Percentiles rank a stretch among this genome's conserved stretches.
Conservation (phyloP, 2,113 vertebrate species). For the Gambusia affinis region DNA sequence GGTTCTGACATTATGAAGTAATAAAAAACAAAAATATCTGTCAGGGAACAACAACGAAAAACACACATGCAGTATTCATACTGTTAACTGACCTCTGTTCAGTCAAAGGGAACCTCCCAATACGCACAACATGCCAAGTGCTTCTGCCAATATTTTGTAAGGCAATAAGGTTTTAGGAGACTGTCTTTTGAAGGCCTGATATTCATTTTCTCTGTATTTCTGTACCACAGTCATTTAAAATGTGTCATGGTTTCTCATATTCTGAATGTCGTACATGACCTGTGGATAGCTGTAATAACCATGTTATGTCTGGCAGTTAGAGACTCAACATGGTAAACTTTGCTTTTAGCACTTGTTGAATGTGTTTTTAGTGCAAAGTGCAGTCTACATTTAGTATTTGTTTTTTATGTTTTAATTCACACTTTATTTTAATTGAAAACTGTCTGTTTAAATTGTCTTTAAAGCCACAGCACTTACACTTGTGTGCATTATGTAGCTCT, state of each 20-base stretch:
- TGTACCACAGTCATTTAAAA: background rate
- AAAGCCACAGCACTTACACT: conserved; percentile 1
- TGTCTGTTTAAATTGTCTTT: conserved; percentile 4
- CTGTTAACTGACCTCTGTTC: conserved; percentile 3
- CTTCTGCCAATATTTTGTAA: conserved; percentile 75
- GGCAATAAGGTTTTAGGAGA: conserved; percentile 50
- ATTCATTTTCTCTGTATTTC: conserved; percentile 5
- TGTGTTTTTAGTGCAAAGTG: conserved; percentile 26
- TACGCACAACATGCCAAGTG: conserved; percentile 63
- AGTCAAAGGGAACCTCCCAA: conserved; percentile 27
- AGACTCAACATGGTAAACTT: conserved; percentile 16
- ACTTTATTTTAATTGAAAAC: conserved; percentile 3
- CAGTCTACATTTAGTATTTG: conserved; percentile 36
- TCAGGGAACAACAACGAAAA: conserved; percentile 6
- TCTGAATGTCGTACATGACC: conserved; percentile 1
- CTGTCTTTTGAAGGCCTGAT: conserved; percentile 28
- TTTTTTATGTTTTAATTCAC: conserved; percentile 55
- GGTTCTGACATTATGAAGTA: background rate
- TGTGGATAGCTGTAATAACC: conserved; percentile 1
- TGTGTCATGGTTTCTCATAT: conserved; percentile 10
- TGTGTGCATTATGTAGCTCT: conserved; percentile 23
- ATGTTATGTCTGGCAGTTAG: conserved; percentile 8
- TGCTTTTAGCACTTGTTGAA: conserved; percentile 16
- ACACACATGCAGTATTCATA: conserved; percentile 6
- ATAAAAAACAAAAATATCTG: background rate